These are phyloP conservation scores for Neolamprologus kungweensis DNA, from an alignment of 2,113 vertebrate species.

Conservation along the genomic window DNA sequence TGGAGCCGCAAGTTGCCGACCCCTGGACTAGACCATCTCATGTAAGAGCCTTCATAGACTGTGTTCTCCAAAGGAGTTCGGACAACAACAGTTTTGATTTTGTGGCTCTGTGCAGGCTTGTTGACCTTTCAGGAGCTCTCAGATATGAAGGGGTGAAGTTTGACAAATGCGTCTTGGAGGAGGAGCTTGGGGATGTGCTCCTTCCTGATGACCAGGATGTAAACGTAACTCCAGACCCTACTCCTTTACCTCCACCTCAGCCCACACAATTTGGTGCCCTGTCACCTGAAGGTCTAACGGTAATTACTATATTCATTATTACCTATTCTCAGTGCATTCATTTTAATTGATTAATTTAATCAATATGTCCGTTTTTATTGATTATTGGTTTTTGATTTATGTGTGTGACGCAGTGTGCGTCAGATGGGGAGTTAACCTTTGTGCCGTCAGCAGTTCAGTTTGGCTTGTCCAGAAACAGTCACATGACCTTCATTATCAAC, in stretches of 20 bases:
- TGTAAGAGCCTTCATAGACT: neutral
- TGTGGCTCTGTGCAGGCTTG: conserved; percentile 63
- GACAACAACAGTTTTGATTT: neutral
- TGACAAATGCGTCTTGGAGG: conserved; percentile 79
- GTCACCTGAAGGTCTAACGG: conserved; percentile 28
- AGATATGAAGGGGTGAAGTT: conserved; percentile 76
- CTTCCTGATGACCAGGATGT: conserved; percentile 54
- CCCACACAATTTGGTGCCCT: conserved; percentile 32
- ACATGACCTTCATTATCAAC: conserved; percentile 79
- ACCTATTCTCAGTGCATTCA: neutral
- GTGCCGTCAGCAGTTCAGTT: conserved; percentile 77
- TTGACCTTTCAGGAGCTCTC: conserved; percentile 81
- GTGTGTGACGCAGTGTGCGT: conserved; percentile 56
- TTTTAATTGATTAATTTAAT: neutral
- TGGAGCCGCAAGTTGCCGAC: too few relatives aligned
- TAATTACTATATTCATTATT: neutral
- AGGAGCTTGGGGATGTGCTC: conserved; percentile 45
- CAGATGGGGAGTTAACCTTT: conserved; percentile 42
- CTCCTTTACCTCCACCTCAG: conserved; percentile 20
- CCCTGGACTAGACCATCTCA: neutral
- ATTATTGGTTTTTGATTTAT: neutral
- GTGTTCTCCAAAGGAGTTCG: neutral
- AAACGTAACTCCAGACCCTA: conserved; percentile 61
- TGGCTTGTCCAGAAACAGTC: conserved; percentile 80
- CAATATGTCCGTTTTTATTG: neutral